phyloP scores from a whole-genome alignment of 2,113 vertebrate genomes.

The Pollachius pollachius region DNA sequence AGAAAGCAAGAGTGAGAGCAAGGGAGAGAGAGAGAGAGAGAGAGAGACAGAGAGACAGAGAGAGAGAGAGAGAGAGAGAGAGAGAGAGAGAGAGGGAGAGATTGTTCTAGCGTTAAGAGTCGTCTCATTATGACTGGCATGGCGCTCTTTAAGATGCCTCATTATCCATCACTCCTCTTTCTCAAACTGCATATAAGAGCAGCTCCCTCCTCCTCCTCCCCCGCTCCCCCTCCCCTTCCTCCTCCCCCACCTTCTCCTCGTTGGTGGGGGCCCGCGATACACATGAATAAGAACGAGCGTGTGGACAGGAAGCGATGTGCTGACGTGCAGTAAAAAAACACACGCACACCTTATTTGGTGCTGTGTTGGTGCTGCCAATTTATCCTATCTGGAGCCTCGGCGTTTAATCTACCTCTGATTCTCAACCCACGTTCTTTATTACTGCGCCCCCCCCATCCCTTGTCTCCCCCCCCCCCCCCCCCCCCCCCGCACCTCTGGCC shows the following conservation, averaged over 20 bases:
- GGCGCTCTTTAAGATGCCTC: too few relatives aligned
- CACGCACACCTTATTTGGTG: neutral
- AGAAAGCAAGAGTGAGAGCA: too few relatives aligned
- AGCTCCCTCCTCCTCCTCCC: too few relatives aligned
- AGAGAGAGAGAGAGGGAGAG: neutral
- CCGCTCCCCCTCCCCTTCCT: too few relatives aligned
- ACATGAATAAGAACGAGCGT: too few relatives aligned
- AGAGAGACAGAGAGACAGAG: conserved; percentile 32
- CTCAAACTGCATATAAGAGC: too few relatives aligned
- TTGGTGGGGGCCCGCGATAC: too few relatives aligned
- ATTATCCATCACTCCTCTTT: too few relatives aligned
- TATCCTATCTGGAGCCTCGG: neutral
- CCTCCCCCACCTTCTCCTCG: too few relatives aligned
- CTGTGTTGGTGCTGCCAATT: neutral
- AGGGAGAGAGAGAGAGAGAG: too few relatives aligned
- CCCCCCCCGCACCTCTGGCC: conserved; percentile 38
- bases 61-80: conserved; percentile 21
- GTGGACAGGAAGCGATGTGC: neutral
- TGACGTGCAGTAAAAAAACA: neutral
- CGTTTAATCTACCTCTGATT: neutral
- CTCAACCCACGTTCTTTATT: conserved; percentile 11
- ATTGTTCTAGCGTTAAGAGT: too few relatives aligned
- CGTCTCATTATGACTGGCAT: too few relatives aligned
- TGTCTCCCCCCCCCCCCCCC: conserved; percentile 21
- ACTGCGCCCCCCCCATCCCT: conserved; percentile 26